A percentile compares a stretch with the other conserved stretches of the same genome.
phyloP scores from a whole-genome alignment of 2,113 vertebrate species.

The Muntiacus reevesi region DNA sequence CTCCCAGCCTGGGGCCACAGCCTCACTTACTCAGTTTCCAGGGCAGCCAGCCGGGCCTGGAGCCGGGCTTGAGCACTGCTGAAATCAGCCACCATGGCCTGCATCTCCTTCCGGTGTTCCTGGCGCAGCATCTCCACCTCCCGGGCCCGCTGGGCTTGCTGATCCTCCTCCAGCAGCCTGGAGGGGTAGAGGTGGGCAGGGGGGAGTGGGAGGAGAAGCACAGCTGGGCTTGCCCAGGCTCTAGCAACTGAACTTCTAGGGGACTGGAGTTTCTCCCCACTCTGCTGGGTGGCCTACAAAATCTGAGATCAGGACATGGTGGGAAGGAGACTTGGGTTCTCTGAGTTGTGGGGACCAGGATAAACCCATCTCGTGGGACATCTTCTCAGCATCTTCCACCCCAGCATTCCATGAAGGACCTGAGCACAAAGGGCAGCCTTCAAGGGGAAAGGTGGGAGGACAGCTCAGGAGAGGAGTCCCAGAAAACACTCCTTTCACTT shows the following conservation, averaged over 20 bases:
- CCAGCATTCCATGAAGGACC: background rate
- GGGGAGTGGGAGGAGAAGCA: background rate
- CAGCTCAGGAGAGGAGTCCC: background rate
- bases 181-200: background rate
- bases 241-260: background rate
- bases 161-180: slow-evolving; percentile 78
- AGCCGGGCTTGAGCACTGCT: slow-evolving; percentile 86
- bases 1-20: background rate
- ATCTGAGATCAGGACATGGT: background rate
- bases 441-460: no score
- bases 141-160: slow-evolving; percentile 79
- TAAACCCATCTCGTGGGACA: background rate
- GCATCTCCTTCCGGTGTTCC: slow-evolving; percentile 86
- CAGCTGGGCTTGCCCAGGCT: background rate
- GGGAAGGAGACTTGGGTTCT: background rate
- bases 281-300: background rate
- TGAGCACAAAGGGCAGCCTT: background rate
- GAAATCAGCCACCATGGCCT: slow-evolving; percentile 89
- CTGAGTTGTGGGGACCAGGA: background rate
- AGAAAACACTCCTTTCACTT: background rate
- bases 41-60: slow-evolving; percentile 88
- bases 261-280: no score
- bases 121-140: slow-evolving; percentile 83
- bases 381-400: background rate
- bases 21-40: slow-evolving; percentile 88